Evolutionary conservation across 2,113 vertebrate genomes (phyloP), one percentile per base, ranked within the genome.

Genomic region (Myodes glareolus): DNA sequence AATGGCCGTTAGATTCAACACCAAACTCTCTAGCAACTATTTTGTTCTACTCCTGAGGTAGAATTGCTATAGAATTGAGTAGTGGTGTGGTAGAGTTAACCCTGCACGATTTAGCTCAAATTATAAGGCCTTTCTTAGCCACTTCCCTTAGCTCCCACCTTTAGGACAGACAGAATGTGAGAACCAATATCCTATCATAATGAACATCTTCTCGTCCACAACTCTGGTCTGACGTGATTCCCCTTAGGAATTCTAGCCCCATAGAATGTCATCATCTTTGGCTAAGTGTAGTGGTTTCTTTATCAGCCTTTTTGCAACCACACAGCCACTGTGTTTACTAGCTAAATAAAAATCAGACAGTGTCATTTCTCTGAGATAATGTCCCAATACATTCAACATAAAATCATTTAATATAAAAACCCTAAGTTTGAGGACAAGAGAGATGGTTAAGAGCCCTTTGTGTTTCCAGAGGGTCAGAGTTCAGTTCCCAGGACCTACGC

Each of bases 401-500:
- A 95, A 95, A 92, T 73, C 17, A 90, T 17, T 93, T 61, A 75
- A 94, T 84, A 91, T 94, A 94, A 95, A 95, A 95, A 92, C 14
- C 36, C 87, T 75, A 91, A 94, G 58, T 91, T 72, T 81, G 16
- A 85, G 39, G 65, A 58, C 82, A 65, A 21, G 4, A 65, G 39
- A 65, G 27, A 19, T 65, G 27, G 27, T 7, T 77, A 47, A 31
- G 75, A 77, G 27, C 13, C 75, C 45, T 31, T 45, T 77, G 45
- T 76, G 42, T 77, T 50, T 77, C 13, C 58, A 31, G 50, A 27
- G 81, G 39, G 31, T 14, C 27, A 31, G n/a, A 65, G 58, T 42
- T 85, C 39, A 65, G 82, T 17, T 65, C 9, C 39, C 27, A 85
- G 58, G 55, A 63, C 13, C 80, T 58, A 58, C 6, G 12, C 36